Evolutionary conservation across 1,140 invertebrate species (phyloP), one percentile per base, ranked within the genome.

Genomic region (Halyomorpha halys): DNA sequence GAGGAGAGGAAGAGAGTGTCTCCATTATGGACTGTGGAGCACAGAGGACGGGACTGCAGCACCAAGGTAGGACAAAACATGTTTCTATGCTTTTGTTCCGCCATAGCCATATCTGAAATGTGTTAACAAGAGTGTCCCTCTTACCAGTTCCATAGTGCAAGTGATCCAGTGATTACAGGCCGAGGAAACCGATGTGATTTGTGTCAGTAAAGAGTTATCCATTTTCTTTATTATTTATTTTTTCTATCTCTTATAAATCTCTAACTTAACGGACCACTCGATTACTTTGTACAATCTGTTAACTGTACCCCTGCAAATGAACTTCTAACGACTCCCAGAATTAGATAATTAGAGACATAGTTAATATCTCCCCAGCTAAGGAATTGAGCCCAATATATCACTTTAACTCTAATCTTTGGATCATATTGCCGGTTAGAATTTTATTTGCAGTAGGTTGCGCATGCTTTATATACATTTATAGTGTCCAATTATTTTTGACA

Each of bases 301-400:
- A 60, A 60, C 25, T 44, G 25, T 60, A 60, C 45, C 45, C 56
- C 66, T 67, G 66, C 66, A 67, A 67, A 67, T 67, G 59, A 67
- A 67, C 62, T 67, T 67, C 66, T 64, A 67, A 67, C 63, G 47
- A 49, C 53, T 23, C 23, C 53, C 53, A 27, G 21, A 23, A 27
- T 16, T 56, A 56, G 23, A 49, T 49, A 11, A 23, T 23, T 23
- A 25, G 18, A 23, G 53, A 4, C 15, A 18, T 5, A 23, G 14
- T 25, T 23, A 27, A 23, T 21, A 56, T 56, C 23, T 56, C 23
- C 23, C 47, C 21, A 27, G 21, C 18, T 56, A 56, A 56, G 53
- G 23, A 39, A 39, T 39, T 49, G 5, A 49, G 5, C 9, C 18
- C 53, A 53, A 56, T 23, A 23, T 56, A 4, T 56, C 8, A 9